Evolutionary conservation across 2,888 invertebrate genomes (phyloP), one percentile per base, ranked within the genome.

Genomic region (Cheilosia soror): DNA sequence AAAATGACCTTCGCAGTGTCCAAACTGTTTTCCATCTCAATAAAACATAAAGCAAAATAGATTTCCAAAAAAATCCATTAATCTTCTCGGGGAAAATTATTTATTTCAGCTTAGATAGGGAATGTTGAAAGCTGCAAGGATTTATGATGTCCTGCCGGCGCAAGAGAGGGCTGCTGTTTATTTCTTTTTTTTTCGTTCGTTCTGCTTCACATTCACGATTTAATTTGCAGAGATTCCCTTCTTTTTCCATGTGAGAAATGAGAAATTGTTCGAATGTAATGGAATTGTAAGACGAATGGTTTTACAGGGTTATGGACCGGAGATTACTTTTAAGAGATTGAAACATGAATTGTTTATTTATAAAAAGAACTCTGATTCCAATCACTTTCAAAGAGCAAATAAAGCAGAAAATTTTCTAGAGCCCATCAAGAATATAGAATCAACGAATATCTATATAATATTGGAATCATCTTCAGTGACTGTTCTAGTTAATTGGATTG

Each of bases 1-100:
- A 78, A 78, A 63, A 78, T 55, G 62, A 42, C 78, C 51, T 33
- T 57, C 51, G 44, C 68, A 73, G 55, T 63, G 62, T 63, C 25
- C 44, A 73, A 73, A 78, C 78, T 78, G 83, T 69, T 72, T 78
- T 73, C 78, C 62, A 83, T 78, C 63, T 57, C 83, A 78, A 83
- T 78, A 72, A 78, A 83, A 78, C 42, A 83, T 44, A 62, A 63
- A 78, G 78, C 25, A 55, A 53, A 83, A 78, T 53, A 71, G 62
- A 78, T 73, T 72, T 77, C 33, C 57, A 42, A 51, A 63, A 69
- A 69, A 60, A 62, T 69, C 83, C 73, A 83, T 83, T 83, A 78
- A 83, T 83, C 83, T 83, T 78, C 53, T 68, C 13, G 63, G 40
- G 42, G 60, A 51, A 71, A 58, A 53, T 76, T 68, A 49, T 77